Evolutionary conservation across 1,140 invertebrate species (phyloP).

Genomic region (Dinoponera quadriceps): DNA sequence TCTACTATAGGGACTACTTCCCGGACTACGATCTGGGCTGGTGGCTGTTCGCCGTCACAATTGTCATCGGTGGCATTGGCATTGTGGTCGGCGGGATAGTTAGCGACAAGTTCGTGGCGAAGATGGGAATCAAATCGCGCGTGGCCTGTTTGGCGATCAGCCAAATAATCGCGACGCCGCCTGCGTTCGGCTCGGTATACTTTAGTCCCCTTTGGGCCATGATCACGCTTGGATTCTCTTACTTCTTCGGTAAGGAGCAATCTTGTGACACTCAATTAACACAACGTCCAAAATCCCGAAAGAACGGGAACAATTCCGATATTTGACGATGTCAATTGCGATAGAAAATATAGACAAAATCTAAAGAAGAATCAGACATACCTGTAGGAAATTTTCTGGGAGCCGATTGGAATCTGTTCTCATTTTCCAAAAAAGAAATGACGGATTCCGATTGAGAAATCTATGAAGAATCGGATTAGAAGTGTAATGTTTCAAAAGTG

Average conservation of each 20-base stretch:
- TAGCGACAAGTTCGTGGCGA: slow-evolving; percentile 95
- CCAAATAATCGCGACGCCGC: slow-evolving; percentile 94
- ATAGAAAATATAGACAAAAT: too few relatives aligned
- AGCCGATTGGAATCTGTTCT: too few relatives aligned
- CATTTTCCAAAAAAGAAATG: too few relatives aligned
- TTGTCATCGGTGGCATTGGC: slow-evolving; percentile 94
- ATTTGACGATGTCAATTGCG: too few relatives aligned
- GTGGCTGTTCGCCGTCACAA: slow-evolving; percentile 95
- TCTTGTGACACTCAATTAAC: not conserved
- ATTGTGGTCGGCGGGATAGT: slow-evolving; percentile 95
- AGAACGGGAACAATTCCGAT: too few relatives aligned
- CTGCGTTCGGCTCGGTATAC: slow-evolving; percentile 95
- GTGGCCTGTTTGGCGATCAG: slow-evolving; percentile 94
- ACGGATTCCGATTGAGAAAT: too few relatives aligned
- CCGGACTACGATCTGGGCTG: slow-evolving; percentile 94
- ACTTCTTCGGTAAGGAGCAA: slow-evolving; percentile 91
- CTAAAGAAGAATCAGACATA: too few relatives aligned
- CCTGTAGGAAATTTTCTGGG: too few relatives aligned
- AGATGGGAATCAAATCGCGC: slow-evolving; percentile 94
- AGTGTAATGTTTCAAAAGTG: too few relatives aligned
- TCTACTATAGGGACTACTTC: slow-evolving; percentile 95
- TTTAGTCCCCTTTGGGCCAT: slow-evolving; percentile 94
- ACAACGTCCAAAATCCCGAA: not conserved
- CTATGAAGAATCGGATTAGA: too few relatives aligned
- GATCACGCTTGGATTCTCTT: slow-evolving; percentile 93